Evolutionary conservation across 2,113 vertebrate genomes (phyloP).

Genomic region (Actenoides lindsayi): DNA sequence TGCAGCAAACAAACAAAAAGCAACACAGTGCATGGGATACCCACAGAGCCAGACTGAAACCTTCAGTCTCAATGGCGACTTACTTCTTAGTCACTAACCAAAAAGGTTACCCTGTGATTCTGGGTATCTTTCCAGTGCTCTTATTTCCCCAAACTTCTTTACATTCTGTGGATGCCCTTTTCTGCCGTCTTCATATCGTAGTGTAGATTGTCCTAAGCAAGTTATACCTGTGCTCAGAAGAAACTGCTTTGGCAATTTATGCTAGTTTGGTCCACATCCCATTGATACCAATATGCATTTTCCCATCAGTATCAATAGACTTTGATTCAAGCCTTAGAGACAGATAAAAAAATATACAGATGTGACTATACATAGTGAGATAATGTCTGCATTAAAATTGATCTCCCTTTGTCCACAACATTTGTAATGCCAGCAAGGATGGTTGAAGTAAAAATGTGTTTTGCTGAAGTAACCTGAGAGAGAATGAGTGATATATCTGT

Average conservation of each 20-base stretch:
- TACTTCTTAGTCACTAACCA: neutral
- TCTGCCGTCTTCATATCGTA: neutral
- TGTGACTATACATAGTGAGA: neutral
- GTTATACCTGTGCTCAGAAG: neutral
- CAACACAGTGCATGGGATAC: neutral
- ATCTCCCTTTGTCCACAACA: neutral
- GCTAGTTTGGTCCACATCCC: neutral
- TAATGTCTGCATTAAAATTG: neutral
- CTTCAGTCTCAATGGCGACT: accelerated
- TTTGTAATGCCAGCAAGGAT: neutral
- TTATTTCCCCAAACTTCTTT: neutral
- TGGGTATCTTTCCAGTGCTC: neutral
- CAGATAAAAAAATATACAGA: neutral
- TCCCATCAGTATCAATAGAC: neutral
- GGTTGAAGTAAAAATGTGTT: neutral
- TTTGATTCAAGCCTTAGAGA: neutral
- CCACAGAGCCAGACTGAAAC: neutral
- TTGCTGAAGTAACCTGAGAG: neutral
- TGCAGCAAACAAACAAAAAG: neutral
- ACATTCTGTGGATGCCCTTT: neutral
- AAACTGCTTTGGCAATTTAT: neutral
- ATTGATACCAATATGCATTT: neutral
- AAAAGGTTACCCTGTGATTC: neutral
- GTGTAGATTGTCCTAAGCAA: neutral
- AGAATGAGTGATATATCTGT: neutral